These are phyloP conservation scores for Lonchura striata DNA, from an alignment of 2,113 vertebrate species.

Conservation along the genomic window DNA sequence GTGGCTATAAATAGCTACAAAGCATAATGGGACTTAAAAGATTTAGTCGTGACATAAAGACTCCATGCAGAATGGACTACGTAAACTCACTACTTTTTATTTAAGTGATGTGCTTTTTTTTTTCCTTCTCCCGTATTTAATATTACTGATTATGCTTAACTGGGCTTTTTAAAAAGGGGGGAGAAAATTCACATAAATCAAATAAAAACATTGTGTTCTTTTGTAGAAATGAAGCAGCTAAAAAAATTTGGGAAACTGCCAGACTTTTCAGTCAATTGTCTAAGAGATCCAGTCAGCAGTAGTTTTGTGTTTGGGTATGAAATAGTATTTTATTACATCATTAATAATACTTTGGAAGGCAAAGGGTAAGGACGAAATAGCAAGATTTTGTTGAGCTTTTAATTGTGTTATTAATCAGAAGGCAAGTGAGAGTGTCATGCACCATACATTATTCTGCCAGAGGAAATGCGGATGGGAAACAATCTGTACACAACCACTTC, in stretches of 20 bases:
- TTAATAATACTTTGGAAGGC: not conserved
- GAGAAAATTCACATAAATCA: not conserved
- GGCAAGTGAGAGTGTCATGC: not conserved
- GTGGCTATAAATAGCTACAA: constrained; percentile 64
- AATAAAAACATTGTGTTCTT: not conserved
- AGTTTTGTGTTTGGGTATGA: not conserved
- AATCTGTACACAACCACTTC: not conserved
- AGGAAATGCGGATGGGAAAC: not conserved
- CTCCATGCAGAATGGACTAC: not conserved
- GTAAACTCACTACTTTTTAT: not conserved
- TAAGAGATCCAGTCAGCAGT: not conserved
- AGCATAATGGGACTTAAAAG: constrained; percentile 23
- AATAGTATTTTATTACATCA: not conserved
- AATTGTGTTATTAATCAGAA: not conserved
- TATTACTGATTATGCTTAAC: not conserved
- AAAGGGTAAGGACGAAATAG: not conserved
- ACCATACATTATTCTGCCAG: not conserved
- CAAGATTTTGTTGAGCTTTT: not conserved
- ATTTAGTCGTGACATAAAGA: not conserved
- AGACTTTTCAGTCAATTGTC: not conserved
- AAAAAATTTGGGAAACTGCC: not conserved
- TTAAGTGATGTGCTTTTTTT: not conserved
- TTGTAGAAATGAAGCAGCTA: not conserved
- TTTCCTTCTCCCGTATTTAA: not conserved
- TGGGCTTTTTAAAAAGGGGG: not conserved